These are phyloP conservation scores for Spinus olivaceus DNA, from an alignment of 2,797 vertebrate genomes.

Conservation along the genomic window DNA sequence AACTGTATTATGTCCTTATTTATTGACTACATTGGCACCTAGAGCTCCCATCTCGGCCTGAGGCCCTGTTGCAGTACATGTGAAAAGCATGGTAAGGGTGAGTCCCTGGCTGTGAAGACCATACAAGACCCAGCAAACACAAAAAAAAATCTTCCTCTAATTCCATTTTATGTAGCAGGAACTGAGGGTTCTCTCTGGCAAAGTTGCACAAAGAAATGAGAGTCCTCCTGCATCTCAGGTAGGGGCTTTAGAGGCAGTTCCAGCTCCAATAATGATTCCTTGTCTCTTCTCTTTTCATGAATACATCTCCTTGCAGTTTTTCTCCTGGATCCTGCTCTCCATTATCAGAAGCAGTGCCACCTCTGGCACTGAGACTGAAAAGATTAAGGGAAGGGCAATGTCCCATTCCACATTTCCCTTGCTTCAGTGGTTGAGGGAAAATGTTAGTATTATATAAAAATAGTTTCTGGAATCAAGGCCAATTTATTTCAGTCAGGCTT, in stretches of 20 bases:
- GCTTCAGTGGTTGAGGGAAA: neutral
- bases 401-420: neutral
- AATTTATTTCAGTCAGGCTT: neutral
- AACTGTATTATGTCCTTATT: constrained; percentile 43
- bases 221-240: neutral
- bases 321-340: neutral
- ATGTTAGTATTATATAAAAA: constrained; percentile 13
- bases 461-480: neutral
- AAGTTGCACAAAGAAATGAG: neutral
- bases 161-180: neutral
- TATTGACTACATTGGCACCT: constrained; percentile 60
- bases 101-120: neutral
- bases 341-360: neutral
- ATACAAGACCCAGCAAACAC: neutral
- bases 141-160: neutral
- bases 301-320: neutral
- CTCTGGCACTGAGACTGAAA: neutral
- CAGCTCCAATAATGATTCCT: neutral
- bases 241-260: neutral
- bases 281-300: neutral
- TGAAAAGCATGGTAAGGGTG: neutral
- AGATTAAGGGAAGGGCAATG: neutral
- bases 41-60: neutral
- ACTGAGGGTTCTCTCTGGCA: neutral
- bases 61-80: neutral